These are phyloP conservation scores for Melanocharis versteri DNA, from an alignment of 2,113 vertebrate species.

Conservation along the genomic window DNA sequence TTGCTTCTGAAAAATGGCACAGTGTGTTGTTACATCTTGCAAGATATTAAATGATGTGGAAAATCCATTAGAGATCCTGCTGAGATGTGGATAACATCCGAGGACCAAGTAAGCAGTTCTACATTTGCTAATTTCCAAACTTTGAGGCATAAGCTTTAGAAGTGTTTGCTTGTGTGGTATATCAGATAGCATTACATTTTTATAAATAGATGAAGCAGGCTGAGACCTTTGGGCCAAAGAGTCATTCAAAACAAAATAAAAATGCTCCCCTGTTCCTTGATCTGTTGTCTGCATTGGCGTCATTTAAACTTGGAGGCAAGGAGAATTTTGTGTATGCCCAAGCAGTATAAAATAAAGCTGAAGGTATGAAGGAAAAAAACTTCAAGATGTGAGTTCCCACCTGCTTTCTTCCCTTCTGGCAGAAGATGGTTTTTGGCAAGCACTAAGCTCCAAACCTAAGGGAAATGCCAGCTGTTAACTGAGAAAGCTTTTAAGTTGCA, in stretches of 20 bases:
- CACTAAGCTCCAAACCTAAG: not conserved
- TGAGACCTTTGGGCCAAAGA: not conserved
- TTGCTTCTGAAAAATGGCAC: constrained; percentile 44
- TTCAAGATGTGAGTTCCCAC: not conserved
- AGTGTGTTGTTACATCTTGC: not conserved
- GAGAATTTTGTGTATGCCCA: not conserved
- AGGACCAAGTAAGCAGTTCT: not conserved
- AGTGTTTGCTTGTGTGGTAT: not conserved
- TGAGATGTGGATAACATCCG: constrained; percentile 11
- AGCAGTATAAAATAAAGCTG: not conserved
- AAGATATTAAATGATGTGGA: constrained; percentile 40
- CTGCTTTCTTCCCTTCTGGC: not conserved
- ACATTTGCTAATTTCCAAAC: not conserved
- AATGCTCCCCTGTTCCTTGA: not conserved
- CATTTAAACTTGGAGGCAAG: not conserved
- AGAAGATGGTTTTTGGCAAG: not conserved
- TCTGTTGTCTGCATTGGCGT: not conserved
- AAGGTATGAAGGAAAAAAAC: not conserved
- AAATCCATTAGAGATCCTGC: constrained; percentile 55
- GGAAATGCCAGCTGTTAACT: not conserved
- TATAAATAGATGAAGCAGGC: not conserved
- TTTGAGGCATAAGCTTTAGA: not conserved
- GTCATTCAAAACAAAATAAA: not conserved
- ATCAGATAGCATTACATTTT: not conserved
- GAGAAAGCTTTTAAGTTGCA: constrained; percentile 19